Evolutionary conservation across 2,888 invertebrate genomes (phyloP), one percentile per base, ranked within the genome.

Genomic region (Bembecia ichneumoniformis): DNA sequence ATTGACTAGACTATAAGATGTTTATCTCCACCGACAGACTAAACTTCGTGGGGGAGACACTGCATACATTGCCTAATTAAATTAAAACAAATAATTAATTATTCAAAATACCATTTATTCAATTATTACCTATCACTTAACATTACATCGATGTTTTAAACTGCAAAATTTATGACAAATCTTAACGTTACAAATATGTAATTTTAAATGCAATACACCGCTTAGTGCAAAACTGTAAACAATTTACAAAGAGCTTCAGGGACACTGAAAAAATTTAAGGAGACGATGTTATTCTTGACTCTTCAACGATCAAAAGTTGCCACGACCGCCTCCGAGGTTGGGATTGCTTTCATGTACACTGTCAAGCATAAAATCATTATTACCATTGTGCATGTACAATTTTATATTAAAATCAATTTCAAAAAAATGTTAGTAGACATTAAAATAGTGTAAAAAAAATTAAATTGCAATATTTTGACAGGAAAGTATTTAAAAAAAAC

Each of bases 321-420:
- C 87, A 60, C 87, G 82, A 49, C 82, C 28, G 28, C 28, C 28
- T 28, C 28, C 81, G 58, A 86, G 73, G 63, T 76, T 88, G 53
- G 90, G 89, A 67, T 90, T 87, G 73, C 90, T 91, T 79, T 91
- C 90, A 77, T 91, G 91, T 64, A 91, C 91, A 75, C 91, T 91
- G 89, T 16, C 80, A 82, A 58, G 58, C 56, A 56, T 60, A 65
- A 62, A 14, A 40, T 28, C 28, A 28, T 9, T 9, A 28, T 28
- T 2, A 28, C 5, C 28, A 28, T 28, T 17, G 28, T 28, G 28
- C 28, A 28, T 28, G 28, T 28, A 1, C 5, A 28, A 9, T 9
- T 28, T 7, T 9, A 28, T 28, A 2, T 28, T 28, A 28, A 28
- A 28, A 28, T 9, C 28, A 28, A 28, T 9, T 28, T 28, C 2